A percentile compares a stretch with the other conserved stretches of the same genome.
Evolutionary conservation across 2,113 vertebrate species (phyloP).

Genomic region (Myiopsitta monachus): DNA sequence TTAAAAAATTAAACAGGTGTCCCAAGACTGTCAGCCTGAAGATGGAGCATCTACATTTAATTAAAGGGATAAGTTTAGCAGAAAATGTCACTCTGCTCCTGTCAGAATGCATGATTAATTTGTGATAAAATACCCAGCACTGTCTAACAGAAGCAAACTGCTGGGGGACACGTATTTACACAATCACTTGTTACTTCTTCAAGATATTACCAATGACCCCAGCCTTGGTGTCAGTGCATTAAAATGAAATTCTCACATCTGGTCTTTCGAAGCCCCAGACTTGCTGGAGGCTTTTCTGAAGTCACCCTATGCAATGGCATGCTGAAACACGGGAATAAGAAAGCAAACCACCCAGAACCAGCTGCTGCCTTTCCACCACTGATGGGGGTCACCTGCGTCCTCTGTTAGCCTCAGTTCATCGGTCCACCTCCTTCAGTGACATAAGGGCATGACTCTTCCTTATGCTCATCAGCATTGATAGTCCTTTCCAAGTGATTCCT

Average conservation of each 20-base stretch:
- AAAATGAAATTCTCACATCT: slow-evolving; percentile 38
- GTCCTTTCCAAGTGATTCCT: neutral
- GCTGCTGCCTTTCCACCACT: neutral
- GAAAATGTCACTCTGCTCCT: slow-evolving; percentile 58
- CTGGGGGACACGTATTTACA: slow-evolving; percentile 55
- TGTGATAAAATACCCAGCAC: slow-evolving; percentile 64
- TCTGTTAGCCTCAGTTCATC: neutral
- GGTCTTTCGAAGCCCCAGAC: slow-evolving; percentile 6
- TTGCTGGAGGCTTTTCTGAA: slow-evolving; percentile 30
- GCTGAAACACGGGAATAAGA: neutral
- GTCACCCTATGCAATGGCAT: neutral
- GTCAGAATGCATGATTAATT: slow-evolving; percentile 74
- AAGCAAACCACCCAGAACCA: neutral
- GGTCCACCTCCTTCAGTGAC: neutral
- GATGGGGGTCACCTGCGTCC: neutral
- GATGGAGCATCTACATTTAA: slow-evolving; percentile 66
- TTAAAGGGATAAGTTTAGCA: slow-evolving; percentile 67
- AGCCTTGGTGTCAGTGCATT: slow-evolving; percentile 31
- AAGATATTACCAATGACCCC: slow-evolving; percentile 61
- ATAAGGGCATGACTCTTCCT: neutral
- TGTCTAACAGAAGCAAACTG: slow-evolving; percentile 43
- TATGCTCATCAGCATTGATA: neutral
- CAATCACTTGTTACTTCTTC: slow-evolving; percentile 60
- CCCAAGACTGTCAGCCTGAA: slow-evolving; percentile 64
- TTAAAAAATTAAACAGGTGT: slow-evolving; percentile 64